phyloP scores from a whole-genome alignment of 92 coral and sea anemone genomes.

The Actinostola sp. region DNA sequence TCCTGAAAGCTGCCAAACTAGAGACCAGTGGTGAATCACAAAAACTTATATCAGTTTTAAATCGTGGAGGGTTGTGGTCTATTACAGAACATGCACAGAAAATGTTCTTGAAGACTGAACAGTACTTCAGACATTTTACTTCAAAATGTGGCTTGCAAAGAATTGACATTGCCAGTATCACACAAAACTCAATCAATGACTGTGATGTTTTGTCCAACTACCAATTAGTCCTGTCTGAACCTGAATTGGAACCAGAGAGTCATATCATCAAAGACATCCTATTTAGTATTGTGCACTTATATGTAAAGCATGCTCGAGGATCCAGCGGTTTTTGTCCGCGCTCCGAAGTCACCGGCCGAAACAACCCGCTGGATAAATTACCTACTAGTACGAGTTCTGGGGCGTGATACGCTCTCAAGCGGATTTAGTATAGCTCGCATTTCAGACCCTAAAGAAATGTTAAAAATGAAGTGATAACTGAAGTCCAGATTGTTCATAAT shows the following conservation, averaged over 20 bases:
- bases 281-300: slow-evolving; percentile 33
- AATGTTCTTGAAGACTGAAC: slow-evolving; percentile 32
- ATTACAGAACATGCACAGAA: slow-evolving; percentile 33
- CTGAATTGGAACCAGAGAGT: slow-evolving; percentile 26
- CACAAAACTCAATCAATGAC: slow-evolving; percentile 22
- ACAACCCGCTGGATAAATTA: too few relatives aligned
- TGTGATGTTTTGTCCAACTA: slow-evolving; percentile 28
- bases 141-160: slow-evolving; percentile 13
- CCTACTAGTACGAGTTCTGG: too few relatives aligned
- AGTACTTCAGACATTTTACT: slow-evolving; percentile 31
- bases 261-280: slow-evolving; percentile 45
- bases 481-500: too few relatives aligned
- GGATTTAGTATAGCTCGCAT: too few relatives aligned
- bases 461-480: too few relatives aligned
- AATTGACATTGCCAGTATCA: slow-evolving; percentile 32
- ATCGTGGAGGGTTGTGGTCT: slow-evolving; percentile 56
- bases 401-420: too few relatives aligned
- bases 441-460: too few relatives aligned
- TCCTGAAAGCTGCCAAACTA: slow-evolving; percentile 45
- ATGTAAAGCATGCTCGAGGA: too few relatives aligned
- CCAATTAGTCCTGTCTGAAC: slow-evolving; percentile 23
- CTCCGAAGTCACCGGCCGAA: too few relatives aligned
- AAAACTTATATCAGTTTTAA: slow-evolving; percentile 34
- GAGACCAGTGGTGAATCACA: slow-evolving; percentile 12
- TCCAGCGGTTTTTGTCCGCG: too few relatives aligned